These are phyloP conservation scores for Lepidurus arcticus DNA, from an alignment of 1,140 invertebrate species.

Conservation along the genomic window DNA sequence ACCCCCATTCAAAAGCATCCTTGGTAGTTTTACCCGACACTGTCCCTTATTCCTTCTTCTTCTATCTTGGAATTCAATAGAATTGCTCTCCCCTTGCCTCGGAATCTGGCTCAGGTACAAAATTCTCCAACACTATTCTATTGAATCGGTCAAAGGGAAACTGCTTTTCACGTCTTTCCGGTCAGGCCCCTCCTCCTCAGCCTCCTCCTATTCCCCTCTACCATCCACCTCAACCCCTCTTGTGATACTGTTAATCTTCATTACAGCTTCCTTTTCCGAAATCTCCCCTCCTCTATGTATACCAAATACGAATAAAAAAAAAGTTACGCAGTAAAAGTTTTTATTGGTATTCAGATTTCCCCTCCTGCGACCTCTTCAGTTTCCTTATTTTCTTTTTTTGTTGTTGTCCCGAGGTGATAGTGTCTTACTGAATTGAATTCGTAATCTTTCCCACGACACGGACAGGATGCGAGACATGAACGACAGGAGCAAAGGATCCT, in stretches of 20 bases:
- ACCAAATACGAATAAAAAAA: conserved; percentile 2
- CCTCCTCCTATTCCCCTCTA: neutral
- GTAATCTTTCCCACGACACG: neutral
- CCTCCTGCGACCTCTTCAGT: neutral
- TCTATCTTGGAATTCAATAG: neutral
- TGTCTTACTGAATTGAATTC: neutral
- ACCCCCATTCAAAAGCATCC: neutral
- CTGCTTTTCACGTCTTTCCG: neutral
- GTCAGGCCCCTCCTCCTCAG: neutral
- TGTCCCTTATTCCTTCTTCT: neutral
- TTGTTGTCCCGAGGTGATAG: neutral
- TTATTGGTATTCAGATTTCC: neutral
- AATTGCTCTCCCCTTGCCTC: neutral
- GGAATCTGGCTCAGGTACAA: conserved; percentile 14
- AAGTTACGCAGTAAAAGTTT: neutral
- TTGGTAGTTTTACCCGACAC: neutral
- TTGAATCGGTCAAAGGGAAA: neutral
- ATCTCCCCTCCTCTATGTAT: neutral
- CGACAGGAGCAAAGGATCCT: neutral
- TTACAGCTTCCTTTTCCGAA: neutral
- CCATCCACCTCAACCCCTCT: neutral
- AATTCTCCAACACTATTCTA: neutral
- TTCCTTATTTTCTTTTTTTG: neutral
- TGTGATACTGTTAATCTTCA: too few relatives aligned
- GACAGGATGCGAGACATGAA: neutral